Percentiles rank a stretch among this genome's conserved stretches.
Conservation (phyloP, 2,888 invertebrate species). For the Netelia inedita region DNA sequence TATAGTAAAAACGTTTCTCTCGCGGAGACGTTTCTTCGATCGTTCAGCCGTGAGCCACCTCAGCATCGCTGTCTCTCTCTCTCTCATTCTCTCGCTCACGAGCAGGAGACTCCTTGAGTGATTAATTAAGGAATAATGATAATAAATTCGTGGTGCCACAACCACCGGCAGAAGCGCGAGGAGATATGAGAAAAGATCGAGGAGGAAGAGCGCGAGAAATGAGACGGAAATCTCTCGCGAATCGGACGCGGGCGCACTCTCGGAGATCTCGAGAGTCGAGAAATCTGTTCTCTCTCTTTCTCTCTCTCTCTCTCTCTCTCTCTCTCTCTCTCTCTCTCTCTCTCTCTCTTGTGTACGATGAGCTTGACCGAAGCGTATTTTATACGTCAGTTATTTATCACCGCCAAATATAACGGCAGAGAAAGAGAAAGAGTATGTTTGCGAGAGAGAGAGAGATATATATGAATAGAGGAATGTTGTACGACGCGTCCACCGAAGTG, state of each 20-base stretch:
- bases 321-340: constrained; percentile 47
- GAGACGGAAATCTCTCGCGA: constrained; percentile 56
- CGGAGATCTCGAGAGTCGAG: constrained; percentile 45
- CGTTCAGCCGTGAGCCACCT: constrained; percentile 34
- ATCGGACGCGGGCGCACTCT: constrained; percentile 41
- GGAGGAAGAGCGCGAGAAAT: constrained; percentile 55
- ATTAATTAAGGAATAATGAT: constrained; percentile 69
- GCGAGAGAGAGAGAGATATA: constrained; percentile 32
- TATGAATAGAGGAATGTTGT: constrained; percentile 63
- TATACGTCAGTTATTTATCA: constrained; percentile 68
- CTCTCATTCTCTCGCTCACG: constrained; percentile 44
- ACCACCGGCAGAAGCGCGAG: constrained; percentile 52
- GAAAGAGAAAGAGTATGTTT: constrained; percentile 30
- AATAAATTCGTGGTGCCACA: constrained; percentile 66
- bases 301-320: constrained; percentile 51
- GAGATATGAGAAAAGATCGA: constrained; percentile 66
- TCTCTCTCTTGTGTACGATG: constrained; percentile 44
- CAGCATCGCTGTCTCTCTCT: constrained; percentile 29
- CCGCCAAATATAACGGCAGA: constrained; percentile 65
- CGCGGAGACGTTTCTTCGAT: constrained; percentile 47
- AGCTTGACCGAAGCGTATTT: constrained; percentile 68
- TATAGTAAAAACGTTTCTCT: constrained; percentile 42
- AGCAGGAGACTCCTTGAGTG: constrained; percentile 60
- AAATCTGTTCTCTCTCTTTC: constrained; percentile 23
- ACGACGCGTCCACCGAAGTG: constrained; percentile 63